phyloP scores from a whole-genome alignment of 2,113 vertebrate genomes.

The Thamnophis sirtalis region DNA sequence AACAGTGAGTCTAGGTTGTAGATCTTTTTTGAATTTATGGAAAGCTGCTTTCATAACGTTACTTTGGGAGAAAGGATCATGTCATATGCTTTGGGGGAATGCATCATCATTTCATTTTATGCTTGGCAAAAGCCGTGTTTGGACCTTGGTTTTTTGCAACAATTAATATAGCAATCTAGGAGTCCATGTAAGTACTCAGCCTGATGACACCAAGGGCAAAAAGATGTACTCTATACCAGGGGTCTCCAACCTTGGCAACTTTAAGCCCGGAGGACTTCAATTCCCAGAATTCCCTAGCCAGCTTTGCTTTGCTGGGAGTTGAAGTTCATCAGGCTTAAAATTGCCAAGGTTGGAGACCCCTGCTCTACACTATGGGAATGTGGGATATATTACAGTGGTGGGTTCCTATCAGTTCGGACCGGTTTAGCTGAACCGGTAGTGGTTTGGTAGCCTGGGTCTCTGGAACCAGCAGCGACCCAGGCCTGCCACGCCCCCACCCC shows the following conservation, averaged over 20 bases:
- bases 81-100: neutral
- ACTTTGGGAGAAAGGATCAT: neutral
- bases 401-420: no score
- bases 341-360: no score
- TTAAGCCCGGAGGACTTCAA: no score
- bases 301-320: no score
- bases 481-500: no score
- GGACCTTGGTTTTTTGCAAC: neutral
- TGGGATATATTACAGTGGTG: neutral
- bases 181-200: neutral
- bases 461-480: no score
- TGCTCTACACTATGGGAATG: neutral
- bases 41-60: neutral
- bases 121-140: neutral
- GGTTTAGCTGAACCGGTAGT: no score
- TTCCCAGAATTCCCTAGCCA: no score
- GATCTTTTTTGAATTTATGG: neutral
- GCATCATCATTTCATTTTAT: neutral
- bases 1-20: neutral
- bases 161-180: neutral
- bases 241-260: no score
- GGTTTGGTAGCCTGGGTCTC: no score
- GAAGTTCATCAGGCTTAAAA: no score
- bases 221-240: neutral
- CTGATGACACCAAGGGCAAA: neutral